Base-by-base conservation (phyloP, 2,888 invertebrate species). In the Andrena marginata region DNA sequence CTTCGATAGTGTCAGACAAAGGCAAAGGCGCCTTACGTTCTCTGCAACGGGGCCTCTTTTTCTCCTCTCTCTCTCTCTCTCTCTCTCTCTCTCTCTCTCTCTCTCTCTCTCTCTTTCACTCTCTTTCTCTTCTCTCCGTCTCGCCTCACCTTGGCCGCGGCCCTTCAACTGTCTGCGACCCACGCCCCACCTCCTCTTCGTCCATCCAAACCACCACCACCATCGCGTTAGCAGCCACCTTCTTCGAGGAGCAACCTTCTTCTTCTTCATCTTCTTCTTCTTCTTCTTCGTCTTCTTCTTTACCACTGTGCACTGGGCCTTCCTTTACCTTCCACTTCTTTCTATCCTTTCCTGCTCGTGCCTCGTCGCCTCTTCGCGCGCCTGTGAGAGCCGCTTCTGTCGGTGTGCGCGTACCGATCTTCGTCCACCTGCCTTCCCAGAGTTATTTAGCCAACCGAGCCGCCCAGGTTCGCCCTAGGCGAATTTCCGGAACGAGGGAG, bases 161-260 rank as follows among this genome's bases (percentile, higher is more conserved):
- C 94, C 93, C 94, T 94, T 94, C 94, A 93, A 94, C 94, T 91
- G 94, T 93, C 93, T 93, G 92, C 91, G 91, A 91, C 92, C 92
- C 92, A 92, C 92, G 92, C 92, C 90, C 89, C 91, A 91, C 88
- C 85, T 89, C 85, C 80, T 85, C 89, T 85, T 88, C 82, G 84
- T 87, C 84, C 88, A 80, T 80, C 85, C 78, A 74, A 78, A 69
- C 84, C 77, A 86, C 88, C 80, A 82, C 82, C 68, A 68, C 56
- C 63, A 75, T 76, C 77, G 68, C 62, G 73, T 78, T 72, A 64
- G 71, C 77, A 77, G 78, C 83, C 83, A 84, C 84, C 80, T 42
- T 74, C 77, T 51, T 70, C 56, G 56, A 56, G 56, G 26, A 56
- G 56, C 56, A 56, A 56, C 56, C 78, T 26, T 73, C 70, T 56